phyloP scores from a whole-genome alignment of 2,797 vertebrate species.

The Nyctibius grandis region DNA sequence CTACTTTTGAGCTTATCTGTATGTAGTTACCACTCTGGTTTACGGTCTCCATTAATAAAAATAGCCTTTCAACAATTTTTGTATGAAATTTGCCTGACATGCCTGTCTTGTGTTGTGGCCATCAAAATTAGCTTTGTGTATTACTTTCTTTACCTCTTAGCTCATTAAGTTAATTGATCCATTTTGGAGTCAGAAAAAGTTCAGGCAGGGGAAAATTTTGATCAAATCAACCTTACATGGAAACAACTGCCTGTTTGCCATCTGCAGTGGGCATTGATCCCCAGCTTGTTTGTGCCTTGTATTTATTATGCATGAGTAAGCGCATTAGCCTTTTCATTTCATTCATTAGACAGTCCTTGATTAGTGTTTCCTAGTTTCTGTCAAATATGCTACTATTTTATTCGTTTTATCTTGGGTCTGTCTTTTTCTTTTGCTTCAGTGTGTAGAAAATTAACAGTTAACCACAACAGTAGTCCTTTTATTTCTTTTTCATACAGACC shows the following conservation, averaged over 20 bases:
- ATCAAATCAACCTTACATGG: slow-evolving; percentile 29
- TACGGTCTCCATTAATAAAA: not conserved
- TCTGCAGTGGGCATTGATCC: slow-evolving; percentile 69
- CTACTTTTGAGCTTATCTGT: not conserved
- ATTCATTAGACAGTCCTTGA: slow-evolving; percentile 71
- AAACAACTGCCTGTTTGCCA: slow-evolving; percentile 49
- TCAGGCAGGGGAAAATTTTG: slow-evolving; percentile 1
- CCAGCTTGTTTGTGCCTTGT: slow-evolving; percentile 59
- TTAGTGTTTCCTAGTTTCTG: slow-evolving; percentile 68
- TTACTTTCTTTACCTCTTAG: not conserved
- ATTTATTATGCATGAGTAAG: slow-evolving; percentile 67
- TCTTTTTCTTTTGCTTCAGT: slow-evolving; percentile 8
- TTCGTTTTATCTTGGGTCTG: slow-evolving; percentile 33
- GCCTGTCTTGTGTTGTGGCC: not conserved
- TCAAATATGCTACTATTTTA: slow-evolving; percentile 56
- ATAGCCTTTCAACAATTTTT: not conserved
- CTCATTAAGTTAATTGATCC: slow-evolving; percentile 1
- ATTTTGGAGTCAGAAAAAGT: slow-evolving; percentile 11
- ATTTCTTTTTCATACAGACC: slow-evolving; percentile 40
- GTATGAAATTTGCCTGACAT: not conserved
- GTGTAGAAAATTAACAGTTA: slow-evolving; percentile 54
- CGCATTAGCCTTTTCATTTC: slow-evolving; percentile 71
- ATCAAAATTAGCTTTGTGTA: not conserved
- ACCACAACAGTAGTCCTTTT: not conserved
- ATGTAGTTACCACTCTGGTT: not conserved